These are phyloP conservation scores for Archaeoteleia sp. DNA, from an alignment of 2,888 invertebrate genomes.

Conservation along the genomic window DNA sequence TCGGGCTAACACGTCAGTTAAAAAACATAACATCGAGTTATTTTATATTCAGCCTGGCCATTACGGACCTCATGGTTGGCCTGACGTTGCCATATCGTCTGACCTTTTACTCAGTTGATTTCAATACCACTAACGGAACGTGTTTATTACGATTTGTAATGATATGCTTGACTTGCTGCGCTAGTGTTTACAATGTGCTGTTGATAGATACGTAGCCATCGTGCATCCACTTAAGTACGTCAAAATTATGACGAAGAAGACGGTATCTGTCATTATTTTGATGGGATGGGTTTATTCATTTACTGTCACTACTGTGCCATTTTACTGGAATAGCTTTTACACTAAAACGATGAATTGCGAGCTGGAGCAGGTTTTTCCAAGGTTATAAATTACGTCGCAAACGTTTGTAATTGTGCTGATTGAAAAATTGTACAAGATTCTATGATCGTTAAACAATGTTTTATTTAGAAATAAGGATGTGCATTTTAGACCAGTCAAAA, in stretches of 20 bases:
- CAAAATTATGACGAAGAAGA: slow-evolving; percentile 82
- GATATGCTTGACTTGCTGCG: slow-evolving; percentile 85
- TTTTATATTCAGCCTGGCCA: slow-evolving; percentile 86
- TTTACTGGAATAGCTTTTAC: slow-evolving; percentile 87
- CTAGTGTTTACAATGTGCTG: slow-evolving; percentile 87
- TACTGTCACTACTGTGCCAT: slow-evolving; percentile 81
- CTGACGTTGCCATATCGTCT: slow-evolving; percentile 86
- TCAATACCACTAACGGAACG: slow-evolving; percentile 79
- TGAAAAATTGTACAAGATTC: no score
- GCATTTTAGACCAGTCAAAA: no score
- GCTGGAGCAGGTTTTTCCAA: slow-evolving; percentile 80
- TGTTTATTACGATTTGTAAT: slow-evolving; percentile 82
- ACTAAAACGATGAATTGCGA: slow-evolving; percentile 79
- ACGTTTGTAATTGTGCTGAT: no score
- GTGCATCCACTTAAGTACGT: slow-evolving; percentile 87
- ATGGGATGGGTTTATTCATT: slow-evolving; percentile 82
- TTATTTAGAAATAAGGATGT: no score
- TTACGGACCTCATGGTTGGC: slow-evolving; percentile 87
- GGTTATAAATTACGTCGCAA: no score
- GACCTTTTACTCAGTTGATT: slow-evolving; percentile 81
- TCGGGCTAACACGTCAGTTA: slow-evolving; percentile 82
- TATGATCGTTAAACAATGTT: no score
- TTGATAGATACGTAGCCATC: slow-evolving; percentile 87
- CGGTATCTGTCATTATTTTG: slow-evolving; percentile 80
- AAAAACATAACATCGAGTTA: slow-evolving; percentile 84